phyloP scores from a whole-genome alignment of 1,140 invertebrate species.

The Proales similis region DNA sequence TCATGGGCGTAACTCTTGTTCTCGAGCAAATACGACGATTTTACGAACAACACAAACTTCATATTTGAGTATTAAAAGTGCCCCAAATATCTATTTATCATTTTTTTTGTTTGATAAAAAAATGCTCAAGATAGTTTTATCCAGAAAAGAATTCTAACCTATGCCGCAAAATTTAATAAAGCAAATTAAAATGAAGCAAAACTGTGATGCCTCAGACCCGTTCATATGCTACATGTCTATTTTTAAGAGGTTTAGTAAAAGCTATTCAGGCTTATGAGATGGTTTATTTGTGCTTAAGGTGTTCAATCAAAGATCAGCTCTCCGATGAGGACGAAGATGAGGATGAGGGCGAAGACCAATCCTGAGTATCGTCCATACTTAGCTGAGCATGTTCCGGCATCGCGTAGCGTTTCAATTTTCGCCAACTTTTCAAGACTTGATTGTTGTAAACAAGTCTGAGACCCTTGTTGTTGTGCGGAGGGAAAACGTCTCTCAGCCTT shows the following conservation, averaged over 20 bases:
- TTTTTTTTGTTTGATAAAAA: not conserved
- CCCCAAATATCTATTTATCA: not conserved
- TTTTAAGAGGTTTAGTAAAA: too few relatives aligned
- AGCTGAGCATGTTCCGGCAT: slow-evolving; percentile 1
- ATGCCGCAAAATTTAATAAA: not conserved
- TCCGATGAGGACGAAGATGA: not conserved
- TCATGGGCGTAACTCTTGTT: slow-evolving; percentile 13
- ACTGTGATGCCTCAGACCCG: not conserved
- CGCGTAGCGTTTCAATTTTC: slow-evolving; percentile 31
- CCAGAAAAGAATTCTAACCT: not conserved
- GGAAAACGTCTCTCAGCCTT: not conserved
- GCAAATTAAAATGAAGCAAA: not conserved
- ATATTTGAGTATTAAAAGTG: not conserved
- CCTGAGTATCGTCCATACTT: slow-evolving; percentile 27
- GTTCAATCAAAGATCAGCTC: too few relatives aligned
- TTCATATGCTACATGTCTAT: too few relatives aligned
- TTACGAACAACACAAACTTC: slow-evolving; percentile 29
- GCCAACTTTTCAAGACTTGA: slow-evolving; percentile 15
- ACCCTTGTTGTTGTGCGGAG: slow-evolving; percentile 10
- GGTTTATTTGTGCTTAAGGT: not conserved
- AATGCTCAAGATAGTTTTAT: not conserved
- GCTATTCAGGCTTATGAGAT: too few relatives aligned
- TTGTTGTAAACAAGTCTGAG: slow-evolving; percentile 18
- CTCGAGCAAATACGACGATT: slow-evolving; percentile 25
- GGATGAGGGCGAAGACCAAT: slow-evolving; percentile 33